Evolutionary conservation across 2,888 invertebrate genomes (phyloP).

Genomic region (Acleris laterana): DNA sequence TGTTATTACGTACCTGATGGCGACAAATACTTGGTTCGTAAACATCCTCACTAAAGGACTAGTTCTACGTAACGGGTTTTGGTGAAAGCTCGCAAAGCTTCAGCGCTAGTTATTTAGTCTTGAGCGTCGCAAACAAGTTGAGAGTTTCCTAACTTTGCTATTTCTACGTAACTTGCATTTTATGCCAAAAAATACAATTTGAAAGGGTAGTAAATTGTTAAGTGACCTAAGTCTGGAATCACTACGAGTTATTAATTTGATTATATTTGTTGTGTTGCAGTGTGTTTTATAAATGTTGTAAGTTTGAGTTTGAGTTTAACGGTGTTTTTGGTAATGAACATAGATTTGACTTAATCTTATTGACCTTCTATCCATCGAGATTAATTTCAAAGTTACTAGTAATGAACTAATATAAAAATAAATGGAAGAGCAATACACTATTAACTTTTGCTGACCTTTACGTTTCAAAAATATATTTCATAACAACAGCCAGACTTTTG

Average conservation of each 20-base stretch:
- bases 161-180: slow-evolving; percentile 47
- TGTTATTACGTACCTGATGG: too few relatives aligned
- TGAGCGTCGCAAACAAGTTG: slow-evolving; percentile 29
- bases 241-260: too few relatives aligned
- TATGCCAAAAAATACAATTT: slow-evolving; percentile 40
- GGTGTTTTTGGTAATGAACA: too few relatives aligned
- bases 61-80: background rate
- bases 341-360: too few relatives aligned
- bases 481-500: background rate
- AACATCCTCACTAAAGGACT: background rate
- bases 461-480: slow-evolving; percentile 11
- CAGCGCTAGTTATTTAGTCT: slow-evolving; percentile 18
- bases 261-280: too few relatives aligned
- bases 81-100: slow-evolving; percentile 2
- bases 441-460: background rate
- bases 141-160: slow-evolving; percentile 41
- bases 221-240: too few relatives aligned
- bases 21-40: too few relatives aligned
- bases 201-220: background rate
- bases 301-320: too few relatives aligned
- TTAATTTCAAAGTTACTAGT: background rate
- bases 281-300: too few relatives aligned
- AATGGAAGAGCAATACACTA: background rate
- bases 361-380: too few relatives aligned
- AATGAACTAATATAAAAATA: background rate